Evolutionary conservation across 2,888 invertebrate species (phyloP).

Genomic region (Monoplex corrugatus): DNA sequence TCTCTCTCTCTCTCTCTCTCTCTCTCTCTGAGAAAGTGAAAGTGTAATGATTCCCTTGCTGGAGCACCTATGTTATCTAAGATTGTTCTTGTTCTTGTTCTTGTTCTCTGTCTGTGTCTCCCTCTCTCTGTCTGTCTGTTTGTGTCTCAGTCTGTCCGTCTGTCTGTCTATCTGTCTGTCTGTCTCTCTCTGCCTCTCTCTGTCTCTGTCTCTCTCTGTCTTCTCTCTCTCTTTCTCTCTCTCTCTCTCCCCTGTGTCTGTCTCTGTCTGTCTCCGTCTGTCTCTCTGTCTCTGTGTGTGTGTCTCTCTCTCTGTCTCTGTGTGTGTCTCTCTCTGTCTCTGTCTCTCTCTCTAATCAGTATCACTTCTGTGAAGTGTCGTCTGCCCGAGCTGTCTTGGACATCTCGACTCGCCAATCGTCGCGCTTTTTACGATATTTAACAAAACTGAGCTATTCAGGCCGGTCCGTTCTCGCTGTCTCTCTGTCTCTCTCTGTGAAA

Average conservation of each 20-base stretch:
- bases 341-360: too few relatives aligned
- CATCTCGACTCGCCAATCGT: too few relatives aligned
- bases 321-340: background rate
- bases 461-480: too few relatives aligned
- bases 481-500: too few relatives aligned
- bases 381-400: too few relatives aligned
- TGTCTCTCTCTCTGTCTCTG: slow-evolving; percentile 33
- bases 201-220: slow-evolving; percentile 10
- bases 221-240: slow-evolving; percentile 4
- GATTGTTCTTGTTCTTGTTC: too few relatives aligned
- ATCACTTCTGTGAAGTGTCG: too few relatives aligned
- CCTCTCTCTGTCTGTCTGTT: slow-evolving; percentile 36
- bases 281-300: slow-evolving; percentile 31
- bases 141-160: slow-evolving; percentile 41
- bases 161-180: slow-evolving; percentile 37
- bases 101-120: background rate
- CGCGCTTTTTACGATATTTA: too few relatives aligned
- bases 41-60: background rate
- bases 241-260: slow-evolving; percentile 31
- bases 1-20: too few relatives aligned
- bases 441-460: too few relatives aligned
- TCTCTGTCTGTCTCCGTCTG: slow-evolving; percentile 3
- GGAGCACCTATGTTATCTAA: background rate
- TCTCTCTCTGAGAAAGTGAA: too few relatives aligned
- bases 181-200: slow-evolving; percentile 27